These are phyloP conservation scores for Lophotriccus pileatus DNA, from an alignment of 2,797 vertebrate genomes.

Conservation along the genomic window DNA sequence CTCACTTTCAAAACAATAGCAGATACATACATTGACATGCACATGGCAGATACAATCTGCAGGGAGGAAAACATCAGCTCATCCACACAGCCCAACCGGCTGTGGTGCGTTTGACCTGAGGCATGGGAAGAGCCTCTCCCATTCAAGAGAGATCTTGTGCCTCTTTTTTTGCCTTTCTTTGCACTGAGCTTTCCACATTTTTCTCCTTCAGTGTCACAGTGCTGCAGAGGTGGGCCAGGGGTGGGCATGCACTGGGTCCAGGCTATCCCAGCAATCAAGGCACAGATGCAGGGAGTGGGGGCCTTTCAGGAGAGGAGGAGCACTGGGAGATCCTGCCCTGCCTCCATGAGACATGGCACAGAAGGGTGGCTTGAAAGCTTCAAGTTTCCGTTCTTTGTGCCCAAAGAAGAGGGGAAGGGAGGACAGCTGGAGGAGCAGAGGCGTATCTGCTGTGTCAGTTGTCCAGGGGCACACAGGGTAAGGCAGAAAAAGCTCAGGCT, in stretches of 20 bases:
- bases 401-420: background rate
- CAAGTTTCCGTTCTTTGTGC: background rate
- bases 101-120: background rate
- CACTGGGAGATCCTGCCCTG: background rate
- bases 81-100: background rate
- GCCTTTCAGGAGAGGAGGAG: background rate
- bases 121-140: background rate
- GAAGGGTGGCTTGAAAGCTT: background rate
- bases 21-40: background rate
- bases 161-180: background rate
- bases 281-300: background rate
- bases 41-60: background rate
- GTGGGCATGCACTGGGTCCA: background rate
- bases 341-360: accelerated
- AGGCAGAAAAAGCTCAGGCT: background rate
- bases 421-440: background rate
- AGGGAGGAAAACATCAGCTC: background rate
- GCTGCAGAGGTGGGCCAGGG: background rate
- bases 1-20: background rate
- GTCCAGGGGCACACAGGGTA: background rate
- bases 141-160: background rate
- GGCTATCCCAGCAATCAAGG: slow-evolving; percentile 13
- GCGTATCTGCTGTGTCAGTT: background rate
- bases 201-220: background rate
- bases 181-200: background rate